Evolutionary conservation across 23 tunicate genomes (phyloP).

Genomic region (Oikopleura albicans): DNA sequence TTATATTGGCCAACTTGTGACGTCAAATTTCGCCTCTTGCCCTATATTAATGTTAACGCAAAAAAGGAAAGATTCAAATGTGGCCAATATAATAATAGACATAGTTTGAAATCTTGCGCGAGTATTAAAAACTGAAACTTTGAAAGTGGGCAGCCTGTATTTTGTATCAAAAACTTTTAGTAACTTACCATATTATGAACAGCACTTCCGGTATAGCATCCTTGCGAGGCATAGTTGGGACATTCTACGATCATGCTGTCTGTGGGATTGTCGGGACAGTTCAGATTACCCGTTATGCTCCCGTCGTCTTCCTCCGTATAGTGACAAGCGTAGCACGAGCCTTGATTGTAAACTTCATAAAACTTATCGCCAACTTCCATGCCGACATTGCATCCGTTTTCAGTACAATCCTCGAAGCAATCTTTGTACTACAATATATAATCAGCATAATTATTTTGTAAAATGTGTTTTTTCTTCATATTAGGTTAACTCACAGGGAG

Average conservation of each 20-base stretch:
- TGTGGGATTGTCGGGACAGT: background rate
- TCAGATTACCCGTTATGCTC: background rate
- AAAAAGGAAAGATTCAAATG: too few species aligned
- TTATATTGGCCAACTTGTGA: too few species aligned
- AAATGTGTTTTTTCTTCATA: too few species aligned
- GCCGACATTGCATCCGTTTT: background rate
- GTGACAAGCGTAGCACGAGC: background rate
- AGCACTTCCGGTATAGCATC: background rate
- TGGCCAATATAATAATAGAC: too few species aligned
- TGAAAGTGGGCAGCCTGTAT: too few species aligned
- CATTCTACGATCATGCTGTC: background rate
- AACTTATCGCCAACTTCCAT: background rate
- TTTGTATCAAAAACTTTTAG: background rate
- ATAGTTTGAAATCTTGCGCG: too few species aligned
- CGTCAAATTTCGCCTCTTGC: too few species aligned
- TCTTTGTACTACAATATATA: background rate
- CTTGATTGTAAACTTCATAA: background rate
- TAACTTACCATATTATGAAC: background rate
- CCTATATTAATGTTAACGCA: too few species aligned
- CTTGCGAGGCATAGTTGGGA: background rate
- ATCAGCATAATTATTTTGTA: too few species aligned
- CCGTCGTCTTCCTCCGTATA: conserved; percentile 1
- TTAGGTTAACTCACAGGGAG: too few species aligned
- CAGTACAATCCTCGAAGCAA: background rate
- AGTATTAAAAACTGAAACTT: too few species aligned